Conservation (phyloP, 2,888 invertebrate species). For the Lithosia quadra region DNA sequence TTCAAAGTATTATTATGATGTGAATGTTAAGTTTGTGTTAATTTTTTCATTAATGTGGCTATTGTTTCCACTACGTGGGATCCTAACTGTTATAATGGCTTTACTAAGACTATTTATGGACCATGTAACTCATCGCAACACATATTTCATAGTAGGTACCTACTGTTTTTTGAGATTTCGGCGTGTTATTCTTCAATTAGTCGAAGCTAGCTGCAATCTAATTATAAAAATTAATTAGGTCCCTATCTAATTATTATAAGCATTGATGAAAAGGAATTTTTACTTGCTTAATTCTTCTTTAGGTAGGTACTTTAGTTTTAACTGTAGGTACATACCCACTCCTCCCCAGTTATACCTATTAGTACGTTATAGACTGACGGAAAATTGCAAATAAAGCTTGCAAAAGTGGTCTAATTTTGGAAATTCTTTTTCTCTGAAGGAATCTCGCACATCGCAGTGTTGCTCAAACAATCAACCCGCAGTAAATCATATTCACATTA, state of each 20-base stretch:
- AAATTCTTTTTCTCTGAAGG: background rate
- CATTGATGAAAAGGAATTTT: background rate
- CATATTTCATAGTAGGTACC: background rate
- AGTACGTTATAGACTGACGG: background rate
- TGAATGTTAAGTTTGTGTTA: slow-evolving; percentile 14
- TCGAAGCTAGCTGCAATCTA: background rate
- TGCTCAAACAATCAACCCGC: background rate
- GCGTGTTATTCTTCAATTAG: background rate
- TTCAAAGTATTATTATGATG: slow-evolving; percentile 16
- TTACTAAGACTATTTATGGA: slow-evolving; percentile 7
- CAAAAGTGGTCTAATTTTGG: background rate
- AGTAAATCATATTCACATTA: slow-evolving; percentile 49
- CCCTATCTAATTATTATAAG: background rate
- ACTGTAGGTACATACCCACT: too few species aligned
- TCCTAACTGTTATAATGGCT: slow-evolving; percentile 19
- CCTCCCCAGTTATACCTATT: background rate
- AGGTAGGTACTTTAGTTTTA: too few species aligned
- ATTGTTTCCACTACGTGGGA: slow-evolving; percentile 24
- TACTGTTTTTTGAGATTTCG: background rate
- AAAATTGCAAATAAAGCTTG: background rate
- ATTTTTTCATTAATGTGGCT: slow-evolving; percentile 22
- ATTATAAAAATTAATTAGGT: background rate
- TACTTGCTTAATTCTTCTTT: background rate
- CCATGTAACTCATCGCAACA: background rate
- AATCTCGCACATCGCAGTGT: background rate